Conservation (phyloP, 2,888 invertebrate species). For the Xestoiulus laeticollis region DNA sequence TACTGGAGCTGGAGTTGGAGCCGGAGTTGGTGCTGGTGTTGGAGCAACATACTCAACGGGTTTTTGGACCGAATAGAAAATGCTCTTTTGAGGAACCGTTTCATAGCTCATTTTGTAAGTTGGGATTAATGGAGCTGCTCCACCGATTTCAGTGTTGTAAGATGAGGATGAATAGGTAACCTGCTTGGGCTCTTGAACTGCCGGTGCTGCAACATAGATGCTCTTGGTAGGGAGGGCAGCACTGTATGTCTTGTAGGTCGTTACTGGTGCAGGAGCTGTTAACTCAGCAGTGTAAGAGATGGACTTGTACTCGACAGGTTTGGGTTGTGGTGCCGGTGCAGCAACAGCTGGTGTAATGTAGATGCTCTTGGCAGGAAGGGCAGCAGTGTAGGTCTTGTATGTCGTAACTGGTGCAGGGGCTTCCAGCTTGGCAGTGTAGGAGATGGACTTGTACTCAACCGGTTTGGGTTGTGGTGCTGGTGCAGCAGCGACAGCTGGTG, state of each 20-base stretch:
- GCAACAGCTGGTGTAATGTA: background rate
- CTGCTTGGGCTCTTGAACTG: background rate
- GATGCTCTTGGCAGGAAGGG: background rate
- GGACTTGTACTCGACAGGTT: background rate
- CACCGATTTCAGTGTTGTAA: background rate
- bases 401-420: background rate
- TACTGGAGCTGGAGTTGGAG: slow-evolving; percentile 44
- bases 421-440: background rate
- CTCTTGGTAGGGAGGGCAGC: slow-evolving; percentile 13
- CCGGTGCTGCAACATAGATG: background rate
- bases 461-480: background rate
- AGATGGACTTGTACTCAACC: background rate
- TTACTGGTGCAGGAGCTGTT: background rate
- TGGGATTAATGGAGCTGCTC: background rate
- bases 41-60: background rate
- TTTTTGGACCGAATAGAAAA: background rate
- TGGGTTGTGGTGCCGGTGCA: background rate
- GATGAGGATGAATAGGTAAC: slow-evolving; percentile 23
- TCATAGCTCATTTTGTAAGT: slow-evolving; percentile 15
- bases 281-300: background rate
- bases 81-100: slow-evolving; percentile 5
- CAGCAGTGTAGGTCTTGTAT: slow-evolving; percentile 6
- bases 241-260: slow-evolving; percentile 4
- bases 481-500: background rate
- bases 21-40: background rate